These are phyloP conservation scores for Cataglyphis rosenhaueri DNA, from an alignment of 2,888 invertebrate species.

Conservation along the genomic window DNA sequence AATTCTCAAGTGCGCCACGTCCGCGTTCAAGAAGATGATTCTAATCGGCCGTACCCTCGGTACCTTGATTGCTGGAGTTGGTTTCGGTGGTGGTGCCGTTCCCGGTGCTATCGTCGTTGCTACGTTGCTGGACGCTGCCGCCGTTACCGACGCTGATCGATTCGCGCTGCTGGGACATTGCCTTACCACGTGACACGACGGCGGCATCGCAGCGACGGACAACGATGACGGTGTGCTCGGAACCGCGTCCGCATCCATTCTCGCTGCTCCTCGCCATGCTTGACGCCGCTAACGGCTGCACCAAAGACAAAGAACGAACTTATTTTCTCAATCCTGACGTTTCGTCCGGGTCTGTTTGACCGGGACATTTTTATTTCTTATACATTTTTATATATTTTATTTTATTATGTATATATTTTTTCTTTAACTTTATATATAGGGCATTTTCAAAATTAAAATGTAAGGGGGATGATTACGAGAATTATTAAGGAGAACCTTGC, in stretches of 20 bases:
- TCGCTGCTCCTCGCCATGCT: slow-evolving; percentile 59
- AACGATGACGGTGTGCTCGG: slow-evolving; percentile 57
- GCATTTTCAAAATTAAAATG: neutral
- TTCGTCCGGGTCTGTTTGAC: no score
- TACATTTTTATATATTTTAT: neutral
- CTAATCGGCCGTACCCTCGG: slow-evolving; percentile 66
- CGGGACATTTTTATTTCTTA: neutral
- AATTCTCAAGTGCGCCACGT: slow-evolving; percentile 57
- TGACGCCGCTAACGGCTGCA: slow-evolving; percentile 18
- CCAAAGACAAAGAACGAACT: neutral
- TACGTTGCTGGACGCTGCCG: slow-evolving; percentile 58
- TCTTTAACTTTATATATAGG: neutral
- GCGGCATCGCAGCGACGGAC: slow-evolving; percentile 64
- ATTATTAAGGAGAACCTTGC: neutral
- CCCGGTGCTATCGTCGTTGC: slow-evolving; percentile 44
- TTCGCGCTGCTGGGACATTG: slow-evolving; percentile 61
- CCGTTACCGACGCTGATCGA: slow-evolving; percentile 74
- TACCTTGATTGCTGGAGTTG: slow-evolving; percentile 60
- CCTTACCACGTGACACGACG: slow-evolving; percentile 64
- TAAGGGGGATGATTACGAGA: neutral
- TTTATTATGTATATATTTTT: neutral
- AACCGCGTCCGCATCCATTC: slow-evolving; percentile 54
- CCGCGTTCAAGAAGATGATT: slow-evolving; percentile 54
- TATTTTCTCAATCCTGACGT: neutral
- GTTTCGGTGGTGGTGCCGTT: slow-evolving; percentile 40